A percentile compares a stretch with the other conserved stretches of the same genome.
Evolutionary conservation across 2,888 invertebrate genomes (phyloP).

Genomic region (Phorcus lineatus): DNA sequence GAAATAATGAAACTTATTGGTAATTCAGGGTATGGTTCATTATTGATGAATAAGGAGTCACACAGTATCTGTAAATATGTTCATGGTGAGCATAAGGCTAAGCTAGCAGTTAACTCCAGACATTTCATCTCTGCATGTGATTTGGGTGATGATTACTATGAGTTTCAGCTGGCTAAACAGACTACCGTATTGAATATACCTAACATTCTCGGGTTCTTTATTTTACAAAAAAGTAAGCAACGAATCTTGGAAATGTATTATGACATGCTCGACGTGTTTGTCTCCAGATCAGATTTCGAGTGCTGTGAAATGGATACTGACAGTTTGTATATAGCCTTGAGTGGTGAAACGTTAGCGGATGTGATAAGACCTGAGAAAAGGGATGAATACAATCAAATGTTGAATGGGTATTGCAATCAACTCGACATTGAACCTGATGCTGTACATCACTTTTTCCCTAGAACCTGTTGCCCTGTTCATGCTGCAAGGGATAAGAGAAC

Average conservation of each 20-base stretch:
- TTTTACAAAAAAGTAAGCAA: not conserved
- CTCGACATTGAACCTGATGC: not conserved
- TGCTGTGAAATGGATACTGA: not conserved
- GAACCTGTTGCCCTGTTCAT: not conserved
- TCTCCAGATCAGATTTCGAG: not conserved
- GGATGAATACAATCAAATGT: not conserved
- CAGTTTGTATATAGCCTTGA: not conserved
- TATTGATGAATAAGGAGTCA: not conserved
- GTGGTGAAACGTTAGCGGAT: not conserved
- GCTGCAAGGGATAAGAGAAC: not conserved
- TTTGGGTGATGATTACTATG: not conserved
- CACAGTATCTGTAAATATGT: not conserved
- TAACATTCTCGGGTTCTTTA: not conserved
- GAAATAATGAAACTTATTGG: not conserved
- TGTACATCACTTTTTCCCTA: not conserved
- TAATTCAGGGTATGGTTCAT: not conserved
- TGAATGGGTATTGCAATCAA: not conserved
- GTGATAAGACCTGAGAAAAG: not conserved
- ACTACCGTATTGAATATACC: not conserved
- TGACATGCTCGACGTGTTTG: not conserved
- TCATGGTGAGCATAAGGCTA: not conserved
- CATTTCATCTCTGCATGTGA: not conserved
- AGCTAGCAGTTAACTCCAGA: not conserved
- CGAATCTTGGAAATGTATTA: not conserved
- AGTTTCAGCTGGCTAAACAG: not conserved